Evolutionary conservation across 2,113 vertebrate genomes (phyloP).

Genomic region (Orthonyx spaldingii): DNA sequence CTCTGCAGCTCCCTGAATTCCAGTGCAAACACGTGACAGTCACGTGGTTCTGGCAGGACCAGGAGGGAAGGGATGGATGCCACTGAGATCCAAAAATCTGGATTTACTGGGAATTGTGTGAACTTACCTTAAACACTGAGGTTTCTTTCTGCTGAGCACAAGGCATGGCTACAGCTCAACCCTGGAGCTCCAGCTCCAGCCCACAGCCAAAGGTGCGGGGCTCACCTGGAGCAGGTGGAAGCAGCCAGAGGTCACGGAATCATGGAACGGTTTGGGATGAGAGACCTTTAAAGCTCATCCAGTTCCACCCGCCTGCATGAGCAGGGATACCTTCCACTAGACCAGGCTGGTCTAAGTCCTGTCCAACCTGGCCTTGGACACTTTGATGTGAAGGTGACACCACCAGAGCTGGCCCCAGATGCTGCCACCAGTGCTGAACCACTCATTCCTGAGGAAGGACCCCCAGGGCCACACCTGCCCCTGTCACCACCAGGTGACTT

Average conservation of each 20-base stretch:
- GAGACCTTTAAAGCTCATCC: background rate
- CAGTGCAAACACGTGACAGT: background rate
- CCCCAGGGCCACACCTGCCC: background rate
- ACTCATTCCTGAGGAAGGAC: background rate
- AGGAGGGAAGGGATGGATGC: accelerated
- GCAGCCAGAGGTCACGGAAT: background rate
- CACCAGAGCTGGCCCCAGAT: background rate
- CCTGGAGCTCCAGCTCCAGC: background rate
- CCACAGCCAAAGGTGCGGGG: background rate
- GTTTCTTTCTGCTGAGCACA: background rate
- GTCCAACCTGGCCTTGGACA: background rate
- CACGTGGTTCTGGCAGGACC: accelerated
- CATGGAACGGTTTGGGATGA: too few relatives aligned
- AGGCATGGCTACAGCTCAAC: background rate
- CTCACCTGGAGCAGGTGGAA: background rate
- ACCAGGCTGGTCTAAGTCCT: background rate
- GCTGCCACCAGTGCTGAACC: background rate
- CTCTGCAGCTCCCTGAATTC: background rate
- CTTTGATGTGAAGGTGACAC: background rate
- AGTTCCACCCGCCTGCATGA: background rate
- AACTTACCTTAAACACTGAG: accelerated
- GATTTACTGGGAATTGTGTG: background rate
- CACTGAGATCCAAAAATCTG: accelerated
- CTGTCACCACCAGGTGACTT: background rate
- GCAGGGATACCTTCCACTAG: background rate